Base-by-base conservation (phyloP, 2,797 vertebrate genomes). In the Danio aesculapii region DNA sequence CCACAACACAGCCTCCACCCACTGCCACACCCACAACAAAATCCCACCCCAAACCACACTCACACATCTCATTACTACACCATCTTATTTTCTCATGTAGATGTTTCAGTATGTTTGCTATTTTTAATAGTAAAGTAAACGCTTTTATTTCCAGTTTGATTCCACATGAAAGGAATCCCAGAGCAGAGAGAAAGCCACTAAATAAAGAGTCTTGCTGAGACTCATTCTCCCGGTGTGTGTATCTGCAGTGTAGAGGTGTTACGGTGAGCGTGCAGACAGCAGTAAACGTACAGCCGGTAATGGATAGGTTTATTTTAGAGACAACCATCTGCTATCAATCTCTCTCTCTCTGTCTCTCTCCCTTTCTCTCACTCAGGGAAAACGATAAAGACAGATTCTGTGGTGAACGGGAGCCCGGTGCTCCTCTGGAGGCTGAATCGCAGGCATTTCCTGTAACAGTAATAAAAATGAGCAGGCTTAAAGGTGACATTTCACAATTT, bases 401-500 rank as follows among this genome's bases (percentile, higher is more conserved):
- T 68, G 84, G 75, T 62, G 74, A 82, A 69, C 67, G n/a, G 55
- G 81, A 79, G 59, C 79, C 81, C 57, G 64, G 58, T 78, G 30
- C 93, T 96, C 94, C 96, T 95, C 93, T 89, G 87, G 96, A 97
- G 97, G 96, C 96, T 96, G 96, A 96, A 94, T 96, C 97, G 97
- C 96, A 97, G 95, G 95, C 95, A 96, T 94, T 95, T 95, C 94
- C 94, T 95, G 96, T 97, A 97, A 97, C 96, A 97, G 97, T 97
- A 98, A 98, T 98, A 99, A 98, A 98, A 99, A 97, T 95, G 96
- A 95, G 95, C 93, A 87, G 95, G 96, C 96, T 97, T 97, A 97
- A 98, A 98, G 97, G 97, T 99, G 97, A 99, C 97, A 98, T 98
- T 97, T 79, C 95, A 95, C 95, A 98, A 98, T 99, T 98, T 98